Evolutionary conservation across 2,113 vertebrate species (phyloP).

Genomic region (Eudorcas thomsonii): DNA sequence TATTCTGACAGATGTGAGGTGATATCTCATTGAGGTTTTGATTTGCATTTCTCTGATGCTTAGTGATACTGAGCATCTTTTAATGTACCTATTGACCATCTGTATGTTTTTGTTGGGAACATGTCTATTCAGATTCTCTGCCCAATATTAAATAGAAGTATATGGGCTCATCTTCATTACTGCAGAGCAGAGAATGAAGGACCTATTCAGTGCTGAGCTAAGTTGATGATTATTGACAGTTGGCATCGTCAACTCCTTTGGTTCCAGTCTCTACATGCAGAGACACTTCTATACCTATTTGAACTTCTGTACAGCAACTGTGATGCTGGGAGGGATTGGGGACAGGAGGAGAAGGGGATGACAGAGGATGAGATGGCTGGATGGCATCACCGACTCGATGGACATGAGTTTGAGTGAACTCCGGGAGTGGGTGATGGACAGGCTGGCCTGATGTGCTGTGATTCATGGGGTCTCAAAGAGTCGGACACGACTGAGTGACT

Average conservation of each 20-base stretch:
- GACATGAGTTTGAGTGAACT: no score
- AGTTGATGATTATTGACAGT: neutral
- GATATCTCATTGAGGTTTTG: neutral
- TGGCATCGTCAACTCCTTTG: neutral
- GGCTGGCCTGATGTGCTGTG: fast-evolving
- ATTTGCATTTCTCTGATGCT: neutral
- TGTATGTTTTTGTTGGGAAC: neutral
- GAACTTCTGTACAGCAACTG: neutral
- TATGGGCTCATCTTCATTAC: neutral
- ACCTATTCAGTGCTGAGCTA: neutral
- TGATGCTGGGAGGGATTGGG: no score
- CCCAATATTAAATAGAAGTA: neutral
- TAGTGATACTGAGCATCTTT: neutral
- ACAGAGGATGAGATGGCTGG: no score
- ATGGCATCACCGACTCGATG: no score
- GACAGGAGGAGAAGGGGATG: no score
- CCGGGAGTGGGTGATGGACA: no score
- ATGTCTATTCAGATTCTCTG: neutral
- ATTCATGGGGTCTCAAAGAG: no score
- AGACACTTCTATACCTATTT: neutral
- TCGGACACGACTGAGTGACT: no score
- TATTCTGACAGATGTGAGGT: neutral
- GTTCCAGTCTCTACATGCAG: neutral
- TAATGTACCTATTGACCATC: neutral
- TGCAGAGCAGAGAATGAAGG: neutral